phyloP scores from a whole-genome alignment of 2,797 vertebrate genomes.

The Euthynnus affinis region DNA sequence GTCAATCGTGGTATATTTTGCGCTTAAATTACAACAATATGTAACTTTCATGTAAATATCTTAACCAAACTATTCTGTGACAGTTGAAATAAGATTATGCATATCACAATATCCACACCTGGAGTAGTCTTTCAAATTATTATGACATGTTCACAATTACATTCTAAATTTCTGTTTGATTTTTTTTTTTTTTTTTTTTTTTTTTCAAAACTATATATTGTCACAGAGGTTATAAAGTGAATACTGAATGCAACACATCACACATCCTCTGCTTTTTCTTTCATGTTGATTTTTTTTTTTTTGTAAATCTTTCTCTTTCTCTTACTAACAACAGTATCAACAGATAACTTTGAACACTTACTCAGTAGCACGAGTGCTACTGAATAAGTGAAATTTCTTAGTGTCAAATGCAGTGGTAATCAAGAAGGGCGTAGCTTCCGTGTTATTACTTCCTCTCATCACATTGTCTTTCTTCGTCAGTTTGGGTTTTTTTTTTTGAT shows the following conservation, averaged over 20 bases:
- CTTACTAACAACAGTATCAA: background rate
- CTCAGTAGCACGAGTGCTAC: too few species aligned
- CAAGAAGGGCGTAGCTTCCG: background rate
- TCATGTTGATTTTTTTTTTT: conserved; percentile 23
- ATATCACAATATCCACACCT: background rate
- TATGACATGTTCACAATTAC: background rate
- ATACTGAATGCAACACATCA: conserved; percentile 7
- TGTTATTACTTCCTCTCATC: background rate
- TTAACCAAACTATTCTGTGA: background rate
- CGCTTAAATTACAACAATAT: too few species aligned
- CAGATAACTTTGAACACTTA: background rate
- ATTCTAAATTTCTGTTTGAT: too few species aligned
- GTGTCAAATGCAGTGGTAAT: background rate
- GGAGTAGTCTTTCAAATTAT: background rate
- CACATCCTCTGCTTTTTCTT: conserved; percentile 15
- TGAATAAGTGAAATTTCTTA: background rate
- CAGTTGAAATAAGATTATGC: background rate
- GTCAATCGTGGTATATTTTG: background rate
- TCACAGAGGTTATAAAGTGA: background rate
- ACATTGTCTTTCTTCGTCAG: background rate
- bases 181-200: background rate
- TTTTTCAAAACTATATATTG: background rate
- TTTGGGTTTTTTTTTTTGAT: too few species aligned
- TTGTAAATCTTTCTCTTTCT: background rate
- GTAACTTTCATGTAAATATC: background rate